Evolutionary conservation across 2,113 vertebrate genomes (phyloP).

Genomic region (Muntiacus reevesi): DNA sequence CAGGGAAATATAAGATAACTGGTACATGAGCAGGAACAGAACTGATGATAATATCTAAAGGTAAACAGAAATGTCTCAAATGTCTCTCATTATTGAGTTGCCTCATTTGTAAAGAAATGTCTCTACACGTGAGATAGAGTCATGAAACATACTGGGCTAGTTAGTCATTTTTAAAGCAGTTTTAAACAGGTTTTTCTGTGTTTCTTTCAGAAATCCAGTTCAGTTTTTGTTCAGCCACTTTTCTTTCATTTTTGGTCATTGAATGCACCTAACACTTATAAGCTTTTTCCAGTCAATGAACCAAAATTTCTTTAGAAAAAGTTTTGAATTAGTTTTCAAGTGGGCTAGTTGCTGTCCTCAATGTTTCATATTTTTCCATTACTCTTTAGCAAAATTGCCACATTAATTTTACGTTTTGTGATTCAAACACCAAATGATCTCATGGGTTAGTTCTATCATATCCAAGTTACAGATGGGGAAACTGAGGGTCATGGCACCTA

Average conservation of each 20-base stretch:
- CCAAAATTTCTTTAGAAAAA: neutral
- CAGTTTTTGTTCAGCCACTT: neutral
- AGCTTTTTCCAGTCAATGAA: neutral
- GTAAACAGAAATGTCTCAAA: neutral
- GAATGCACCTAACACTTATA: neutral
- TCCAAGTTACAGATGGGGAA: neutral
- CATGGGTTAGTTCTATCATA: neutral
- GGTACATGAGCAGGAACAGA: neutral
- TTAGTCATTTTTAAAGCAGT: neutral
- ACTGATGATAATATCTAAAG: neutral
- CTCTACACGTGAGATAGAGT: neutral
- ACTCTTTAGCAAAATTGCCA: neutral
- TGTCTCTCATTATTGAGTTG: neutral
- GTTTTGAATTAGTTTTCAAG: neutral
- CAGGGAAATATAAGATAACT: neutral
- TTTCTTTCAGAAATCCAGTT: neutral
- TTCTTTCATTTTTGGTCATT: neutral
- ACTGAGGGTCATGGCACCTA: neutral
- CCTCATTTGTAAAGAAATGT: neutral
- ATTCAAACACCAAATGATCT: neutral
- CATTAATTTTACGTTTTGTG: neutral
- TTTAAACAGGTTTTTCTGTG: neutral
- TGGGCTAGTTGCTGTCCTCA: neutral
- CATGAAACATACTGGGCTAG: neutral
- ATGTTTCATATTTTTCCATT: neutral